Evolutionary conservation across 1,140 invertebrate species (phyloP).

Genomic region (Myzus persicae): DNA sequence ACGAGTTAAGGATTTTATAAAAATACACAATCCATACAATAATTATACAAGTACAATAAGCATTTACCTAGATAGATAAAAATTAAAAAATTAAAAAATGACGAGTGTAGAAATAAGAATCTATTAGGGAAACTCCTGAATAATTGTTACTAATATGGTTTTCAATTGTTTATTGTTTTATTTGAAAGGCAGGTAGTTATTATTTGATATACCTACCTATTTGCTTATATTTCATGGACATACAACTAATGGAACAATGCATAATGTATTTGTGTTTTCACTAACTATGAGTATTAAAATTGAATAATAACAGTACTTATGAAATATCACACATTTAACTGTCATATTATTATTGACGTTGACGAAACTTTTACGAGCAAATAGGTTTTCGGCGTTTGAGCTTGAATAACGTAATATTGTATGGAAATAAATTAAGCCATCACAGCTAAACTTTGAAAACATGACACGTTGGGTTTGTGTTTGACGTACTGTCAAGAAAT

Average conservation of each 20-base stretch:
- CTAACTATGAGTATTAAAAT: background rate
- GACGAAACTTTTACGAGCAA: background rate
- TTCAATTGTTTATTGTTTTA: background rate
- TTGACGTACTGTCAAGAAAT: background rate
- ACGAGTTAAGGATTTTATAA: no score
- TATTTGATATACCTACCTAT: background rate
- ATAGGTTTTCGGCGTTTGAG: background rate
- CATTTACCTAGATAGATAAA: background rate
- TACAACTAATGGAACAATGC: background rate
- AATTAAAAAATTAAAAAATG: background rate
- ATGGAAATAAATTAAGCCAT: slow-evolving; percentile 15
- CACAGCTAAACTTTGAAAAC: background rate
- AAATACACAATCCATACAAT: background rate
- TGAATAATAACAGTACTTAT: background rate
- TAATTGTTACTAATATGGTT: background rate
- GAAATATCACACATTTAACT: slow-evolving; percentile 7
- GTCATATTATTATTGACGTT: slow-evolving; percentile 3
- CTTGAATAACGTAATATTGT: background rate
- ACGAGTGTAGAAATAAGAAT: background rate
- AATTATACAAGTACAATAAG: background rate
- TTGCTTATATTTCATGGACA: background rate
- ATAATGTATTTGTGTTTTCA: background rate
- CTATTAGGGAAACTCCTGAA: background rate
- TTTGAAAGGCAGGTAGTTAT: background rate
- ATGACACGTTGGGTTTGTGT: background rate